Base-by-base conservation (phyloP, 1,140 invertebrate species). In the Ceratina australensis region DNA sequence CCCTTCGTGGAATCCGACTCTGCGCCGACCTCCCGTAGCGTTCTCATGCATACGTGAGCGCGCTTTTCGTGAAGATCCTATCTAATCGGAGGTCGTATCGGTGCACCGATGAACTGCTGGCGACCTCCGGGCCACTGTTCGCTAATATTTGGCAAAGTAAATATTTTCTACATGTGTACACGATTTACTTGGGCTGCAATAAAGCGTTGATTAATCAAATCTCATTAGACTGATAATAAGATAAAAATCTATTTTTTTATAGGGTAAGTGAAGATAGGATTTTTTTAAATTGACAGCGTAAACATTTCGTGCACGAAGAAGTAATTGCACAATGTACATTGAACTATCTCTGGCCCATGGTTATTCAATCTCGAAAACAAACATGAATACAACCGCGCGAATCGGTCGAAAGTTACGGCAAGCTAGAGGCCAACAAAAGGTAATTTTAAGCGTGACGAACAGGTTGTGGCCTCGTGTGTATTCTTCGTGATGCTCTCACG, bases 1-100 rank as follows among this genome's bases (percentile, higher is more conserved):
- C 54, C 54, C 60, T 86, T 84, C 71, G 78, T 61, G 57, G 56
- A 74, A 83, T 56, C 71, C 26, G 50, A 82, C 78, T 60, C 56
- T 65, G 56, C 68, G 26, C 16, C 59, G 83, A 67, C 74, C 79
- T 68, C 76, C 81, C 61, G 83, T 72, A 13, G 72, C 49, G 78
- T 26, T 67, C 60, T 60, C 65, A 76, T 72, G 72, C 72, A 76
- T 79, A 68, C 16, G 18, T 5, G 50, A 66, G 33, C 15, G 22
- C 2, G 56, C 52, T 49, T 22, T 18, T 67, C 24, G 3, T 47
- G 52, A 22, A 77, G 81, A 84, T 71, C 5, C 3, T 24, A 77
- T 60, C 79, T 82, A 82, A 84, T 82, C 83, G 47, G 57, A 20
- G 59, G 52, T 13, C 65, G 13, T 50, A 68, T 80, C 72, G 12